Evolutionary conservation across 2,888 invertebrate species (phyloP).

Genomic region (Drosophila falleni): DNA sequence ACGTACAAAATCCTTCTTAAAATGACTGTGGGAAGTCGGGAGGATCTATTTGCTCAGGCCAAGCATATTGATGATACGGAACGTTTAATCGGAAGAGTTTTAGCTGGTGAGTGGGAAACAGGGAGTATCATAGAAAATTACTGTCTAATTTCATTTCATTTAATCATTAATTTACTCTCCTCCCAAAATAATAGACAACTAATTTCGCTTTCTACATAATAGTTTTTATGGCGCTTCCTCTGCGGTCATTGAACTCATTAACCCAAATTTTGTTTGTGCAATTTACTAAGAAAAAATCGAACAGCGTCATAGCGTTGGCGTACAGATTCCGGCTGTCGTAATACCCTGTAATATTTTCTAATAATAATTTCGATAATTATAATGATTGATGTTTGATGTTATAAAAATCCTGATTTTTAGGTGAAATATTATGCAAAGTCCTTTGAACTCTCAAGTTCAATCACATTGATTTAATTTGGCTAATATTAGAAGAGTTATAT

Average conservation of each 20-base stretch:
- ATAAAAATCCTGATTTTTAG: no score
- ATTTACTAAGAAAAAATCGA: conserved; percentile 41
- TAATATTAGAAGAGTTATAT: no score
- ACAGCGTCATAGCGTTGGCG: conserved; percentile 29
- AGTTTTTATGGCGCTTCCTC: conserved; percentile 49
- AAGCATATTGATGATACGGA: conserved; percentile 84
- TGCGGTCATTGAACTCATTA: conserved; percentile 83
- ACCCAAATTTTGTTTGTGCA: conserved; percentile 72
- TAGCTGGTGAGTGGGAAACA: conserved; percentile 83
- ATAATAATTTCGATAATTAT: neutral
- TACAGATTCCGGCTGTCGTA: neutral
- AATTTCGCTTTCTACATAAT: conserved; percentile 57
- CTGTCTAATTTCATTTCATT: conserved; percentile 5
- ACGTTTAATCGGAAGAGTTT: conserved; percentile 84
- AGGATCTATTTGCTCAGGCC: conserved; percentile 84
- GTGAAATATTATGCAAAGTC: neutral
- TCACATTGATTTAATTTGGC: neutral
- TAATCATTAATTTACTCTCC: conserved; percentile 7
- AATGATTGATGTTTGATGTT: no score
- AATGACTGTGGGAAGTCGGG: conserved; percentile 85
- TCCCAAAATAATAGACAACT: conserved; percentile 1
- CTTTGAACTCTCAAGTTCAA: conserved; percentile 13
- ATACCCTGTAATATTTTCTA: conserved; percentile 8
- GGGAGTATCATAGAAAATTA: neutral
- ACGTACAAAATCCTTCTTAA: conserved; percentile 10